Conservation (phyloP, 2,113 vertebrate genomes). For the Kryptolebias marmoratus region DNA sequence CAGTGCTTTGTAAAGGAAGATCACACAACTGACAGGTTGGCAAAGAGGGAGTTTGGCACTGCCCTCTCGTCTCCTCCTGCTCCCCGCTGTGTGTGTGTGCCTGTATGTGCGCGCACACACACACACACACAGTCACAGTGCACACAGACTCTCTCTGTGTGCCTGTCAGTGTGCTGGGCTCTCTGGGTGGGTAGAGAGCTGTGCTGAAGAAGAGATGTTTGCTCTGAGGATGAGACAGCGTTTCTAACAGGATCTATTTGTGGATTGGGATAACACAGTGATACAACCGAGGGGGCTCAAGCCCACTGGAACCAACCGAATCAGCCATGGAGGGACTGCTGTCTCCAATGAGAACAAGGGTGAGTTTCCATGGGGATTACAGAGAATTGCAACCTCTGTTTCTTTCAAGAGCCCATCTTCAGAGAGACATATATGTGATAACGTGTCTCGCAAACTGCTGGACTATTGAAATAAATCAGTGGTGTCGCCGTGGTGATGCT, state of each 20-base stretch:
- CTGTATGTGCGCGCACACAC: constrained; percentile 4
- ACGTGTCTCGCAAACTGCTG: constrained; percentile 15
- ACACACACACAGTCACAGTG: constrained; percentile 28
- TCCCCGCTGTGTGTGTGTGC: constrained; percentile 37
- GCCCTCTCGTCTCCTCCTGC: constrained; percentile 54
- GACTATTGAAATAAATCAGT: constrained; percentile 41
- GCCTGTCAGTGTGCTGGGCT: constrained; percentile 60
- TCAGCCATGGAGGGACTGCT: constrained; percentile 82
- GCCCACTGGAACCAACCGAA: constrained; percentile 65
- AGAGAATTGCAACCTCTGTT: constrained; percentile 34
- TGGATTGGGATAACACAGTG: constrained; percentile 63
- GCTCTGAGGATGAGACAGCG: constrained; percentile 77
- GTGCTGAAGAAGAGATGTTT: constrained; percentile 65
- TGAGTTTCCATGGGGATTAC: constrained; percentile 71
- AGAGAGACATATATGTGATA: constrained; percentile 18
- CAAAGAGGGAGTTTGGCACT: constrained; percentile 59
- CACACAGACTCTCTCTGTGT: constrained; percentile 51
- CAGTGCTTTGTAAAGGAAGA: constrained; percentile 37
- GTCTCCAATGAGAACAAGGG: constrained; percentile 83
- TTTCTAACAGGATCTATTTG: constrained; percentile 80
- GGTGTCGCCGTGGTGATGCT: constrained; percentile 59
- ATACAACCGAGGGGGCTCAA: constrained; percentile 54
- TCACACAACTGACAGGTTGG: constrained; percentile 62
- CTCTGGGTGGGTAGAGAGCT: constrained; percentile 71
- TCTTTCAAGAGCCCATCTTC: constrained; percentile 28